A percentile compares a stretch with the other conserved stretches of the same genome.
These are phyloP conservation scores for Anarrhichthys ocellatus DNA, from an alignment of 2,113 vertebrate genomes.

Conservation along the genomic window DNA sequence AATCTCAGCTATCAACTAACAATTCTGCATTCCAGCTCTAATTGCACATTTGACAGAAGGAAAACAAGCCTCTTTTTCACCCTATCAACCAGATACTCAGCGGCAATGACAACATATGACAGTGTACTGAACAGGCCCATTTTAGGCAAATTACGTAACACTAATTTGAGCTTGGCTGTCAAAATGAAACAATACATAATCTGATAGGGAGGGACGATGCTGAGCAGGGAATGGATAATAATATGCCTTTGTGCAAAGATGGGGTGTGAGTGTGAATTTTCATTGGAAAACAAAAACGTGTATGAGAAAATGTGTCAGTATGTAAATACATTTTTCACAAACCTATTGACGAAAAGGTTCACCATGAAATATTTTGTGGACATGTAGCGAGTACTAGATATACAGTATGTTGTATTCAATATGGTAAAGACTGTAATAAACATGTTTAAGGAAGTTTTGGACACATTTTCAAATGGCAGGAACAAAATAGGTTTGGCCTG, in stretches of 20 bases:
- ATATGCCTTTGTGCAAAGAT: constrained; percentile 15
- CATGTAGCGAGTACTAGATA: neutral
- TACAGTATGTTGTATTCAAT: neutral
- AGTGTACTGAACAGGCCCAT: constrained; percentile 58
- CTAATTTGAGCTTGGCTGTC: constrained; percentile 68
- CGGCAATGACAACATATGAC: constrained; percentile 54
- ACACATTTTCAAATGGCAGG: neutral
- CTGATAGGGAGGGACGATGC: constrained; percentile 37
- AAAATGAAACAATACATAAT: constrained; percentile 59
- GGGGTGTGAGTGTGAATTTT: constrained; percentile 5
- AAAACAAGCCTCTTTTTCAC: constrained; percentile 15
- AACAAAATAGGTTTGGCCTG: neutral
- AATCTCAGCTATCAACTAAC: constrained; percentile 18
- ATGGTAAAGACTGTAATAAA: neutral
- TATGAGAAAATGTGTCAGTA: neutral
- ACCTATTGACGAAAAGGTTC: neutral
- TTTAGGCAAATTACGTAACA: constrained; percentile 70
- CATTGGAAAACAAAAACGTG: neutral
- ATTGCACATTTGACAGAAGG: constrained; percentile 31
- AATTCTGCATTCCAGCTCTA: constrained; percentile 29
- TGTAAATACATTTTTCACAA: neutral
- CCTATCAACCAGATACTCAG: constrained; percentile 21
- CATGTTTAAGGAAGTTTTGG: neutral
- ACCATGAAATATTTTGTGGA: neutral
- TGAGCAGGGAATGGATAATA: constrained; percentile 15